Conservation (phyloP, 1,140 invertebrate genomes). For the Theocolax elegans region DNA sequence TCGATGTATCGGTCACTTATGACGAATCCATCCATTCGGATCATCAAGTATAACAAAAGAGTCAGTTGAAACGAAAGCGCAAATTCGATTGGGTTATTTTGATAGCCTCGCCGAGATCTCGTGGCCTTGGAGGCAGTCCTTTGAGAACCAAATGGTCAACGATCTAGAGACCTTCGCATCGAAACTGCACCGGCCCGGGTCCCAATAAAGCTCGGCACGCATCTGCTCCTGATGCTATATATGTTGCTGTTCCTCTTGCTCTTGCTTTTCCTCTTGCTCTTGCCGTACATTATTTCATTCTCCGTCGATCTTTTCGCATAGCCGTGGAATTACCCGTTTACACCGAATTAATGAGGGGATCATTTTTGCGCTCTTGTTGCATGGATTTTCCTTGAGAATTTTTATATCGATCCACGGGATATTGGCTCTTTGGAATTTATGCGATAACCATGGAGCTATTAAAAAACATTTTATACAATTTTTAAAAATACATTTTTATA, state of each 20-base stretch:
- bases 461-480: no score
- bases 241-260: background rate
- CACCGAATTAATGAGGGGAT: no score
- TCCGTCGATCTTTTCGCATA: background rate
- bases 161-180: constrained; percentile 62
- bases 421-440: no score
- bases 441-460: no score
- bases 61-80: no score
- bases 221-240: constrained; percentile 44
- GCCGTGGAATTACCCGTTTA: background rate
- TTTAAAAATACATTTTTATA: no score
- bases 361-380: no score
- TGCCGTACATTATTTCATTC: background rate
- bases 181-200: constrained; percentile 57
- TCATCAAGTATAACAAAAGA: no score
- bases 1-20: no score
- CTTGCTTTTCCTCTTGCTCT: background rate
- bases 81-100: constrained; percentile 11
- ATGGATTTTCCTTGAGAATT: no score
- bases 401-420: no score
- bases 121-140: constrained; percentile 52
- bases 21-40: no score
- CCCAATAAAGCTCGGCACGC: constrained; percentile 54
- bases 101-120: constrained; percentile 39
- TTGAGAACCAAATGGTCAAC: constrained; percentile 60